Evolutionary conservation across 2,888 invertebrate species (phyloP).

Genomic region (Spicauda simplicius): DNA sequence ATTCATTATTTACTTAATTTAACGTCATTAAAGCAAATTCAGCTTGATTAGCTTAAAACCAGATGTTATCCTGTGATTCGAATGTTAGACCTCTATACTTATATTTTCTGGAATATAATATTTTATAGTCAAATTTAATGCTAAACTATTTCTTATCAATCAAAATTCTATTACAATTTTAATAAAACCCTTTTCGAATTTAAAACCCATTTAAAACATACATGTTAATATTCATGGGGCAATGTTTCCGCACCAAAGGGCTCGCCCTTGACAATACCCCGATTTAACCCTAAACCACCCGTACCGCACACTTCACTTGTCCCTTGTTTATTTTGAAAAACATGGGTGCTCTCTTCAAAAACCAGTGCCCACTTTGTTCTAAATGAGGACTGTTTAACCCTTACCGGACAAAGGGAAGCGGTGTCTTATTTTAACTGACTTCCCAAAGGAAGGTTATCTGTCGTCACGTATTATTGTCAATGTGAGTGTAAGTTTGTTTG

Average conservation of each 20-base stretch:
- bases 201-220: neutral
- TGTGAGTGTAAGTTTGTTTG: no score
- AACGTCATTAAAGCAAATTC: no score
- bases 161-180: no score
- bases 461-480: no score
- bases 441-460: no score
- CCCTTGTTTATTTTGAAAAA: conserved; percentile 20
- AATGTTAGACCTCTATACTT: no score
- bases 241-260: conserved; percentile 16
- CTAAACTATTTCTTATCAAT: no score
- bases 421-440: neutral
- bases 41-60: no score
- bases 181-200: neutral
- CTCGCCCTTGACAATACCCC: conserved; percentile 24
- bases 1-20: no score
- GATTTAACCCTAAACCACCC: conserved; percentile 25
- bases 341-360: conserved; percentile 1
- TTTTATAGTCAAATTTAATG: no score
- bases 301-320: conserved; percentile 3
- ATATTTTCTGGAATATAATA: no score
- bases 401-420: neutral
- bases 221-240: conserved; percentile 18
- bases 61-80: no score
- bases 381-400: neutral
- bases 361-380: neutral